Evolutionary conservation across 2,113 vertebrate genomes (phyloP), one percentile per base, ranked within the genome.

Genomic region (Gadus macrocephalus): DNA sequence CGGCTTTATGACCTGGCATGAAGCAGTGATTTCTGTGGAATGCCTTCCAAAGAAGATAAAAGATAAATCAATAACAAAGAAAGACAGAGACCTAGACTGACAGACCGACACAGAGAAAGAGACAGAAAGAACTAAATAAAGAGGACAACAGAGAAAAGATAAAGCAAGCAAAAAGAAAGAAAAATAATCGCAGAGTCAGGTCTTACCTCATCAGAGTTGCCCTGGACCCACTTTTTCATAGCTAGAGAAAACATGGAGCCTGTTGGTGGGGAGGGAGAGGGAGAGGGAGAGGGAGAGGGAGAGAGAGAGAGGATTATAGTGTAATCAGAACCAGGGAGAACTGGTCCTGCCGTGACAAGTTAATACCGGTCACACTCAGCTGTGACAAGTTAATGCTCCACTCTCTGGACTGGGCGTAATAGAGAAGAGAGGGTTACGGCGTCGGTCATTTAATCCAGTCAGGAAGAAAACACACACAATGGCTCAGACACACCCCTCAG

Each of bases 171-270:
- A 20, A 3, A 1, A 19, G 9, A 12, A 9, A 17, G 17, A 19
- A 12, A 49, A 17, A n/a, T 5, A 9, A 14, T 49, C 9, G 11
- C 42, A 9, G 6, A 14, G 42, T 14, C 42, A 49, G 7, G 3
- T 28, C 83, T 85, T 72, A 90, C 89, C 86, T 90, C 87, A 56
- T 90, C 86, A 0, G 89, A 85, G 79, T 85, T 88, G 68, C 89
- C 89, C 65, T 90, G 89, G 14, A 89, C 89, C 89, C 87, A 89
- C 62, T 90, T 90, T 82, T 90, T 90, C 89, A 90, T 90, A 53
- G 89, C 89, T 80, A 86, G 89, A 74, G 89, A 90, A 78, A 90
- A 90, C 76, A 90, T 89, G 75, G 86, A 90, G 27, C 89, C 89
- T 90, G 62, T 3, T n/a, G 67, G 28, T 60, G 66, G 15, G 53